Evolutionary conservation across 1,140 invertebrate genomes (phyloP), one percentile per base, ranked within the genome.

Genomic region (Parapsyche elsis): DNA sequence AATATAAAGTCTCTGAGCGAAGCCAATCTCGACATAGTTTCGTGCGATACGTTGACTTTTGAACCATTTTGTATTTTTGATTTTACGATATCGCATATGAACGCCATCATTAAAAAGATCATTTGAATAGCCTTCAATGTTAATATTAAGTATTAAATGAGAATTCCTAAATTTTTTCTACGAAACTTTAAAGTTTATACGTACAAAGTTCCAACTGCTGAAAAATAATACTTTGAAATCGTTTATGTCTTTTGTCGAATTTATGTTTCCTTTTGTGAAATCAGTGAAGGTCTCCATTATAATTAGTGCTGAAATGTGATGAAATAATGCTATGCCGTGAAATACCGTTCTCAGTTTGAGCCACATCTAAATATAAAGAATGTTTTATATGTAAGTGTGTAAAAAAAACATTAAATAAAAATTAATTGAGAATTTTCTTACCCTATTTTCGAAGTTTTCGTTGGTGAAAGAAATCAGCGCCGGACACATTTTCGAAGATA

Each of bases 1-100:
- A 88, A 90, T 0, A 90, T 64, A 19, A 89, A 85, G 53, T 90
- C 87, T 30, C 87, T 86, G 84, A 84, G 86, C 53, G 84, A 87
- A 0, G 81, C 84, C 10, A 88, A 75, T 59, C 84, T 86, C 49
- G 19, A 53, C 1, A 80, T 86, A 0, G 87, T 0, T 0, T 70
- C 77, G 76, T 14, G 84, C 83, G 0, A 84, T 81, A 57, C 23
- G 38, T 38, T 73, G 14, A 80, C 14, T 26, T 84, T 84, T 57
- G 85, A 83, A 2, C 84, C 26, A 85, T 86, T 87, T 76, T 87
- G 84, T 30, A 87, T 76, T 2, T 76, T 53, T 1, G 81, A 19
- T 16, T 83, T 75, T 1, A 30, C 64, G 12, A 86, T 24, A 45
- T 90, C 89, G 49, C 88, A 84, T 0, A 83, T n/a, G 16, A 90